Conservation (phyloP, 2,888 invertebrate genomes). For the Pseudeuparius sepicola region DNA sequence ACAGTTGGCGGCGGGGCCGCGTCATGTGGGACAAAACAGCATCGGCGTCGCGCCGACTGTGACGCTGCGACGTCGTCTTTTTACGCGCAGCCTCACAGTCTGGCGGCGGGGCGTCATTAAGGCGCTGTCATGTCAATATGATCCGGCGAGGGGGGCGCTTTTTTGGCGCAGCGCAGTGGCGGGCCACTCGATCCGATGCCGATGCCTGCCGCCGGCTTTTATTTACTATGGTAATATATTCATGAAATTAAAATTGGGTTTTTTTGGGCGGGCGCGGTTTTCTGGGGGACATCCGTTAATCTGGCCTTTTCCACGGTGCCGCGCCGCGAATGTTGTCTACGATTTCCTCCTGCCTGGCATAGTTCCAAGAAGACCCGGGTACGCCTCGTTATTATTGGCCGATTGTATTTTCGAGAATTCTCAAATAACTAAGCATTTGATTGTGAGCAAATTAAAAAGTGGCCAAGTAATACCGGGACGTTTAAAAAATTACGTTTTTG, state of each 20-base stretch:
- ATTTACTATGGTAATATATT: slow-evolving; percentile 38
- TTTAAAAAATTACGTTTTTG: too few species aligned
- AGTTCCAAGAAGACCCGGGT: slow-evolving; percentile 33
- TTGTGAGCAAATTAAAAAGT: too few species aligned
- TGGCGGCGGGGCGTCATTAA: slow-evolving; percentile 41
- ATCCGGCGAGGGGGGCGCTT: slow-evolving; percentile 39
- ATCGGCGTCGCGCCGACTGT: slow-evolving; percentile 37
- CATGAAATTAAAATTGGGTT: slow-evolving; percentile 38
- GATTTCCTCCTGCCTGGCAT: slow-evolving; percentile 36
- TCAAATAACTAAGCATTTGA: too few species aligned
- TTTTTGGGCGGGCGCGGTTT: slow-evolving; percentile 27
- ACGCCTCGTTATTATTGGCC: too few species aligned
- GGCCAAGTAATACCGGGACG: too few species aligned
- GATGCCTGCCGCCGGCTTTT: slow-evolving; percentile 34
- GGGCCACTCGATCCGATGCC: too few species aligned
- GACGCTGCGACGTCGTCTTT: slow-evolving; percentile 21
- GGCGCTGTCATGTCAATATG: slow-evolving; percentile 43
- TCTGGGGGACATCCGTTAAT: too few species aligned
- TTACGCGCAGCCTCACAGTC: slow-evolving; percentile 30
- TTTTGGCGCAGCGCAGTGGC: too few species aligned
- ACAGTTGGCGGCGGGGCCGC: slow-evolving; percentile 41
- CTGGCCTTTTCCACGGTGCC: too few species aligned
- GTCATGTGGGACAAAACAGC: slow-evolving; percentile 43
- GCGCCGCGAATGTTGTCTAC: slow-evolving; percentile 39
- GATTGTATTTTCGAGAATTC: slow-evolving; percentile 30